Evolutionary conservation across 2,888 invertebrate genomes (phyloP).

Genomic region (Cenopis cana): DNA sequence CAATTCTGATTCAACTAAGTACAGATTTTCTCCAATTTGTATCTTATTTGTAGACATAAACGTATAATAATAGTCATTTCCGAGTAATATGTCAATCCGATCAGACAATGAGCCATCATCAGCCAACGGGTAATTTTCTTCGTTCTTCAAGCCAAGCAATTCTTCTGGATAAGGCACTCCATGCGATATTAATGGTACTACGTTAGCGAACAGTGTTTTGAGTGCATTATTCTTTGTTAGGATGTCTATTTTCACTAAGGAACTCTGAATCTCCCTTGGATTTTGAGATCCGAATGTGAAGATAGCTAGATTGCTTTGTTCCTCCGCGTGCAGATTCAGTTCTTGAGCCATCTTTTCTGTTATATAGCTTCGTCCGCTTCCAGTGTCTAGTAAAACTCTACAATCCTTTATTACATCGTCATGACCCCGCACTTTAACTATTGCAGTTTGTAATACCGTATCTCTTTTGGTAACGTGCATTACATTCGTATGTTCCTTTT

Average conservation of each 20-base stretch:
- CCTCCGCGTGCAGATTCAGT: neutral
- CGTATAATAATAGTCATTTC: constrained; percentile 49
- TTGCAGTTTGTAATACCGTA: neutral
- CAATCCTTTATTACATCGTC: neutral
- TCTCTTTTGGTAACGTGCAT: neutral
- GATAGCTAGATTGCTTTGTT: neutral
- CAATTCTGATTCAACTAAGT: constrained; percentile 46
- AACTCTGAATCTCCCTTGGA: neutral
- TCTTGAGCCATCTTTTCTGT: neutral
- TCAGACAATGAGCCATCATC: constrained; percentile 45
- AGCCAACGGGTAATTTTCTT: constrained; percentile 36
- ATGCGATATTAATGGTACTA: constrained; percentile 3
- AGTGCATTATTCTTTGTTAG: neutral
- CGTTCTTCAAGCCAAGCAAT: neutral
- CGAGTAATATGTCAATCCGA: constrained; percentile 45
- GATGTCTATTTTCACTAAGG: neutral
- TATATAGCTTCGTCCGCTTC: neutral
- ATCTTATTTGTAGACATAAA: constrained; percentile 45
- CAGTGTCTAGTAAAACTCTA: neutral
- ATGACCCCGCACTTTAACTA: neutral
- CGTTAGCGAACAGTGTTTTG: neutral
- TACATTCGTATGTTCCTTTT: neutral
- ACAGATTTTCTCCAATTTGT: constrained; percentile 43
- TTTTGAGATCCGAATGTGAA: neutral
- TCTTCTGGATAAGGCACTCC: neutral